Evolutionary conservation across 2,797 vertebrate genomes (phyloP), one percentile per base, ranked within the genome.

Genomic region (Lepus townsendii): DNA sequence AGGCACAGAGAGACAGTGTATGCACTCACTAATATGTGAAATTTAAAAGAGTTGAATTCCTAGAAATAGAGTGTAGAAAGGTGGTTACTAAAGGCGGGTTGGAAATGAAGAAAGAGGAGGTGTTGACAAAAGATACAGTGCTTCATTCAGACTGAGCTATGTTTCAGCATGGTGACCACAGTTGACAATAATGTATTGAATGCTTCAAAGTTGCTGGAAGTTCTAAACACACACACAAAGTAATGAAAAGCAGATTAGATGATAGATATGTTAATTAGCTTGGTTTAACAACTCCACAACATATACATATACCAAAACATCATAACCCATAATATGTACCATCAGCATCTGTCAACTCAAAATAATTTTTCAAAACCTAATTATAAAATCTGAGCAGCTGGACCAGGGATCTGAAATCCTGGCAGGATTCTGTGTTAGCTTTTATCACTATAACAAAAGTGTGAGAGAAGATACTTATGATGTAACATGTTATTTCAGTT

Each of bases 341-440:
- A 82, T 93, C 60, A 24, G 50, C 79, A 30, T 38, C 66, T 90
- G 62, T 27, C 16, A 68, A 52, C 68, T 57, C 79, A 84, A 63
- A 52, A n/a, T 47, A 16, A 38, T 54, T 69, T 89, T 52, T 27
- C 35, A 69, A 79, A 75, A 54, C 27, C 30, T 42, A n/a, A 50
- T 19, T 20, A 85, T 75, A 12, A 16, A 75, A 27, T 78, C 27
- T 90, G 54, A 66, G 85, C 73, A 91, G 24, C 8, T 75, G 63
- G 24, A 73, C 73, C 35, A 80, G 69, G 89, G 78, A 88, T 75
- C 7, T 82, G 20, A 92, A 90, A 82, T 78, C 52, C 27, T 66
- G 38, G 27, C 65, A 91, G 8, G 12, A n/a, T 75, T 24, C 30
- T 57, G 54, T 19, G 19, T 57, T 57, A 17, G 14, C 19, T 16